Evolutionary conservation across 2,888 invertebrate species (phyloP), one percentile per base, ranked within the genome.

Genomic region (Periphyllus acericola): DNA sequence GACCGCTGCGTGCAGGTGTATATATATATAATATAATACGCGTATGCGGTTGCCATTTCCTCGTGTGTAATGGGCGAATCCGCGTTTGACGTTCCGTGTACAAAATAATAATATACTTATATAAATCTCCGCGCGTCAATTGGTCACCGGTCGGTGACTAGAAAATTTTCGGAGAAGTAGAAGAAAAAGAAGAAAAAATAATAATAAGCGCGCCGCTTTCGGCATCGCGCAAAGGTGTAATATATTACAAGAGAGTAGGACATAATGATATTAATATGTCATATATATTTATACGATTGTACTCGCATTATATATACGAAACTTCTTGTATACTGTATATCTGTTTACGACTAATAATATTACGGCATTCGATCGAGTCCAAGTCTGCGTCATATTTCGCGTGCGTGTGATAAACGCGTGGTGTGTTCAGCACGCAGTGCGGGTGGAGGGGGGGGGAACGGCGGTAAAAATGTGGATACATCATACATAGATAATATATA

Each of bases 21-120:
- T 72, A 14, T 66, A 4, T 32, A n/a, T 32, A 71, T 21, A n/a
- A 19, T 11, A 74, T 17, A 25, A 21, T 25, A 40, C 25, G 29
- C 29, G 40, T 72, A 34, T 83, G 52, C 32, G 66, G 75, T 84
- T 75, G 83, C 75, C 83, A 84, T 84, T 84, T 75, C 75, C 66
- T 66, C 83, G 83, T 25, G 60, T 34, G 60, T 84, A 84, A 84
- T 84, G 83, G 75, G 66, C 83, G 83, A 84, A 84, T 84, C 83
- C 83, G 40, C 83, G 60, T 76, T 84, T 84, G 75, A 84, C 83
- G 83, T 83, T 66, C 52, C 75, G 66, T 25, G 68, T 46, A 46
- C 14, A 11, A 46, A 46, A 46, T 14, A 46, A 25, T 60, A 5
- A 21, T 25, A 8, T 25, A 25, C 14, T 8, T 29, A 8, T 29